Percentiles rank a stretch among this genome's conserved stretches.
Conservation (phyloP, 2,797 vertebrate species). For the Oreonectes daqikongensis region DNA sequence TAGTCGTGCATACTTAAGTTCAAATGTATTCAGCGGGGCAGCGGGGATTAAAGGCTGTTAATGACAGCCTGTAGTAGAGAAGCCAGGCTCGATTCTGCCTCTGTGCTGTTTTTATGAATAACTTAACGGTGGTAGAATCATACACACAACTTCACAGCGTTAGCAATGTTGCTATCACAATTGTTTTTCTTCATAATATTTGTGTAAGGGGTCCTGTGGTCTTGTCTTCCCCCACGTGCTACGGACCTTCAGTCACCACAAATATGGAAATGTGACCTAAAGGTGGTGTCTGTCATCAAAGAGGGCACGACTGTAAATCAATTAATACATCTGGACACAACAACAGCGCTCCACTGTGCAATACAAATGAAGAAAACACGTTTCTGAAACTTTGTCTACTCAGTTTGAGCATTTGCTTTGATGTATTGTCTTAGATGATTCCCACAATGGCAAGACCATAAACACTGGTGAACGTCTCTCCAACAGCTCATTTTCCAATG, state of each 20-base stretch:
- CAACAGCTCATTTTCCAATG: slow-evolving; percentile 11
- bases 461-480: neutral
- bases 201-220: neutral
- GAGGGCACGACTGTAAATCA: slow-evolving; percentile 44
- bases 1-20: slow-evolving; percentile 62
- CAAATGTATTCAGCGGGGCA: slow-evolving; percentile 61
- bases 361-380: slow-evolving; percentile 2
- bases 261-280: slow-evolving; percentile 79
- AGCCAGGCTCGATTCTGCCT: slow-evolving; percentile 36
- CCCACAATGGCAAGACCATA: neutral
- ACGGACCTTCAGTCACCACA: slow-evolving; percentile 51
- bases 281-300: slow-evolving; percentile 44
- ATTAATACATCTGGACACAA: slow-evolving; percentile 48
- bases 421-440: neutral
- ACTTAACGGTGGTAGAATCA: slow-evolving; percentile 18
- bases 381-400: slow-evolving; percentile 42
- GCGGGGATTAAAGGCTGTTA: slow-evolving; percentile 63
- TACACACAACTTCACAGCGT: slow-evolving; percentile 15
- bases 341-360: neutral
- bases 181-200: neutral
- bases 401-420: neutral
- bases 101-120: slow-evolving; percentile 21
- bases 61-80: slow-evolving; percentile 49
- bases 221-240: neutral
- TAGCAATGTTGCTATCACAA: neutral